Evolutionary conservation across 2,888 invertebrate species (phyloP).

Genomic region (Parnassius orleans): DNA sequence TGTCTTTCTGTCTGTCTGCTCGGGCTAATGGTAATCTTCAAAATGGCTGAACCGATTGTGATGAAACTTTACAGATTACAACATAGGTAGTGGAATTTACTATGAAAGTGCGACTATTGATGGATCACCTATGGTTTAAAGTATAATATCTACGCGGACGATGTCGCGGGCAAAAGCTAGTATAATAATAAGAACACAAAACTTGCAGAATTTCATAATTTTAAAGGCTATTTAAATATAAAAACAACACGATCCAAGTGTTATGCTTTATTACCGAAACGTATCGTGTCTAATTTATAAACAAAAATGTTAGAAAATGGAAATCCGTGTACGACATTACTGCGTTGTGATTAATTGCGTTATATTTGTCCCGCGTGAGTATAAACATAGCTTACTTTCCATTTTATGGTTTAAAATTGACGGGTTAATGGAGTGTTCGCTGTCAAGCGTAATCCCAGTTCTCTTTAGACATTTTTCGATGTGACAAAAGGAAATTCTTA

Average conservation of each 20-base stretch:
- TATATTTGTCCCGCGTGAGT: constrained; percentile 47
- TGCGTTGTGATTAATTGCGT: constrained; percentile 55
- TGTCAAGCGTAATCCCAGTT: constrained; percentile 25
- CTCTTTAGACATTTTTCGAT: constrained; percentile 10
- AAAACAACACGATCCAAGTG: constrained; percentile 37
- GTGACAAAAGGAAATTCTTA: no score
- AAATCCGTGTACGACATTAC: constrained; percentile 52
- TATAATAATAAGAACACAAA: no score
- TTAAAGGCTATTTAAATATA: constrained; percentile 44
- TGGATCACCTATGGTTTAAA: no score
- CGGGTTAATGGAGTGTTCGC: constrained; percentile 27
- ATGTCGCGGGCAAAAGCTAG: no score
- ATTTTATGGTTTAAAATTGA: constrained; percentile 18
- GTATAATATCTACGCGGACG: no score
- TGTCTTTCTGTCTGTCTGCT: no score
- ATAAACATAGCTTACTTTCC: constrained; percentile 11
- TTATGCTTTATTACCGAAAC: constrained; percentile 38
- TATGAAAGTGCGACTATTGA: no score
- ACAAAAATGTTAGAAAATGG: constrained; percentile 73
- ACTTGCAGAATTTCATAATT: constrained; percentile 21
- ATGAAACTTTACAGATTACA: no score
- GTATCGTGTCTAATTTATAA: constrained; percentile 34
- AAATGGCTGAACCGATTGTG: no score
- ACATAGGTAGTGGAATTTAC: no score
- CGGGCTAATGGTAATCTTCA: no score